phyloP scores from a whole-genome alignment of 1,140 invertebrate species.

The Diplogasteroides magnus region DNA sequence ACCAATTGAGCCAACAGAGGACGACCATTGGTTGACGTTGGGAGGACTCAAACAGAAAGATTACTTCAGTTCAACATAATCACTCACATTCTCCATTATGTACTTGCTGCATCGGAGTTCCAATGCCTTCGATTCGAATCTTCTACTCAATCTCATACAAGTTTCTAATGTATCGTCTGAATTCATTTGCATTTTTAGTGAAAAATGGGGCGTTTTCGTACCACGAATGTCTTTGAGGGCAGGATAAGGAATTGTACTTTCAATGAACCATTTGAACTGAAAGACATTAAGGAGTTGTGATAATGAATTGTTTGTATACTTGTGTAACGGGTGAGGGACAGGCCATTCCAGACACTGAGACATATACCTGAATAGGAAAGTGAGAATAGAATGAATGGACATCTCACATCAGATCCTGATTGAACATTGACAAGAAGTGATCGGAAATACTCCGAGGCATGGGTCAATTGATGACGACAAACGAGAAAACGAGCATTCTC shows the following conservation, averaged over 20 bases:
- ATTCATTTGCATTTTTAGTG: slow-evolving; percentile 1
- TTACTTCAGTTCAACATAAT: not conserved
- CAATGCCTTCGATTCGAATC: slow-evolving; percentile 45
- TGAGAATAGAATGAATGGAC: too few species aligned
- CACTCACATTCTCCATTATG: slow-evolving; percentile 47
- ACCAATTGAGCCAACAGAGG: slow-evolving; percentile 54
- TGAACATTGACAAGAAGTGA: slow-evolving; percentile 43
- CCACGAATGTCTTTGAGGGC: slow-evolving; percentile 48
- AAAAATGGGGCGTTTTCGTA: slow-evolving; percentile 8
- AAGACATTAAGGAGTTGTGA: too few species aligned
- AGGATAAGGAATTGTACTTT: slow-evolving; percentile 45
- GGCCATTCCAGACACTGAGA: slow-evolving; percentile 46
- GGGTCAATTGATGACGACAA: slow-evolving; percentile 52
- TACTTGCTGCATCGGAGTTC: slow-evolving; percentile 45
- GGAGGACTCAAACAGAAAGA: slow-evolving; percentile 34
- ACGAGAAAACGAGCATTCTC: slow-evolving; percentile 51
- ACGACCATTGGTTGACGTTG: slow-evolving; percentile 47
- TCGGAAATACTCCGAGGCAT: slow-evolving; percentile 54
- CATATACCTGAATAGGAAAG: slow-evolving; percentile 33
- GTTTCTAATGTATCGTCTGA: slow-evolving; percentile 53
- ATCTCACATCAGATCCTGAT: slow-evolving; percentile 29
- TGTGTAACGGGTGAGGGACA: slow-evolving; percentile 47
- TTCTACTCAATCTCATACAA: slow-evolving; percentile 51
- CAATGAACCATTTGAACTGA: slow-evolving; percentile 54
- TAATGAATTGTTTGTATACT: too few species aligned